Evolutionary conservation across 2,888 invertebrate species (phyloP), one percentile per base, ranked within the genome.

Genomic region (Ennomos erosarius): DNA sequence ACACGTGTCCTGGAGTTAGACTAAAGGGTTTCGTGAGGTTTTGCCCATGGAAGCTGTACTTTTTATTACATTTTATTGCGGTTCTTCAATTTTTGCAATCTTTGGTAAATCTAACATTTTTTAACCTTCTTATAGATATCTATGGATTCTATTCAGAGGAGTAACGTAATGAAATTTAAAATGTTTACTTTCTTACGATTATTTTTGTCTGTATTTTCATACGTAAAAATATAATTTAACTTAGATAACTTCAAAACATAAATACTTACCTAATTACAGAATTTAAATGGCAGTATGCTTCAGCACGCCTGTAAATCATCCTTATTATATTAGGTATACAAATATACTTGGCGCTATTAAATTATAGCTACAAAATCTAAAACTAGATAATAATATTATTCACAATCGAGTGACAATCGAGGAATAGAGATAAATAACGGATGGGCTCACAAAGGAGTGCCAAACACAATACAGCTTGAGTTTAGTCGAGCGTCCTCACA

Each of bases 381-480:
- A 65, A 61, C 52, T 59, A 50, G 45, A 46, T 37, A 33, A 37
- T 39, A 67, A 62, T 64, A 68, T 64, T 67, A 70, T 71, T 69
- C 58, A 68, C 69, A 72, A 62, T 65, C 57, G 36, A 65, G 52
- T 70, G 64, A 65, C 75, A 75, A 79, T 74, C 70, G 70, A 69
- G 62, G 64, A 62, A 73, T 71, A 50, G 55, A 67, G 70, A 76
- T 77, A 79, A 74, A 75, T 74, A 73, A 75, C 68, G 61, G 55
- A 57, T 64, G 61, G 65, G 51, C 53, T 67, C 60, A 84, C 81
- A 83, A 84, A 82, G 83, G 78, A 81, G 76, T 77, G 76, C 72
- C 78, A 77, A 74, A 76, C 78, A 82, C 83, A 84, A 80, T 80
- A 68, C 74, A 64, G 79, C 76, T 74, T 79, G 76, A 51, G 73